These are phyloP conservation scores for Henricia sp. DNA, from an alignment of 53 echinoderm and acorn worm genomes.

Conservation along the genomic window DNA sequence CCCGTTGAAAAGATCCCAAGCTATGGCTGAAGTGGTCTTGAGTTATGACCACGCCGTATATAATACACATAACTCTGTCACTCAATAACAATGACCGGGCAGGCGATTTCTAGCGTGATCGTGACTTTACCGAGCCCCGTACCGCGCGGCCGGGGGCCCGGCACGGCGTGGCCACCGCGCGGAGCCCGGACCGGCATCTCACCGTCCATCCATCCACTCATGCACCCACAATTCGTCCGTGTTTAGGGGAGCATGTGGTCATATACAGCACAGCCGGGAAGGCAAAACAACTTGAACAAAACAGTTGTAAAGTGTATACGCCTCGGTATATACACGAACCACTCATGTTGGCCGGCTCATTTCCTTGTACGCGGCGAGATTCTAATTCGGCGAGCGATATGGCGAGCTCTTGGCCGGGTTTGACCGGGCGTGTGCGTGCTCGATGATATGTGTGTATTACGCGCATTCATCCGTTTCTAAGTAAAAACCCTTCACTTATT, in stretches of 20 bases:
- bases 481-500: too few relatives aligned
- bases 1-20: too few relatives aligned
- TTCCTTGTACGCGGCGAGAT: too few relatives aligned
- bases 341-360: not conserved
- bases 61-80: conserved; percentile 14
- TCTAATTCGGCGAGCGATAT: not conserved
- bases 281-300: conserved; percentile 22
- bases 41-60: not conserved
- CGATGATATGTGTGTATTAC: not conserved
- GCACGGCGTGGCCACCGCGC: not conserved
- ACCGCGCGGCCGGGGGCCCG: not conserved
- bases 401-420: not conserved
- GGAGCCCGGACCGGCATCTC: too few relatives aligned
- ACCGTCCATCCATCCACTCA: too few relatives aligned
- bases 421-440: conserved; percentile 5
- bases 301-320: conserved; percentile 6
- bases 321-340: not conserved
- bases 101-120: not conserved
- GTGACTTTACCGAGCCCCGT: not conserved
- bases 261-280: not conserved
- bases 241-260: conserved; percentile 8
- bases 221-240: too few relatives aligned
- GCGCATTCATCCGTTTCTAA: not conserved
- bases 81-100: not conserved
- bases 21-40: conserved; percentile 17